These are phyloP conservation scores for Schizothorax lantsangensis DNA, from an alignment of 2,797 vertebrate species.

Conservation along the genomic window DNA sequence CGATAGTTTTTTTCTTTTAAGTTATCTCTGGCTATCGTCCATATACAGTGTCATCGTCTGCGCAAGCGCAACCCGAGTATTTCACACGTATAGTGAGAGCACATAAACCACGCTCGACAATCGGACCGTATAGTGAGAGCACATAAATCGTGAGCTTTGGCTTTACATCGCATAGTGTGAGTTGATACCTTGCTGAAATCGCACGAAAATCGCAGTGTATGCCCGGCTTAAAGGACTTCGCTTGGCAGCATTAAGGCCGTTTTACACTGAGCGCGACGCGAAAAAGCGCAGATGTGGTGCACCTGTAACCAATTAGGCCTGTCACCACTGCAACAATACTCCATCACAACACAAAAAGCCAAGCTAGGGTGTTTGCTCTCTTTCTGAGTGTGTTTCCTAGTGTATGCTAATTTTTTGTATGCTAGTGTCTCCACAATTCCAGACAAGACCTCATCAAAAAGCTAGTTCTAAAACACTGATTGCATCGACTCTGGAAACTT, in stretches of 20 bases:
- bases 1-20: too few relatives aligned
- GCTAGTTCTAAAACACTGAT: constrained; percentile 4
- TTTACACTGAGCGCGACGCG: too few relatives aligned
- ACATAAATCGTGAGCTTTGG: too few relatives aligned
- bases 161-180: too few relatives aligned
- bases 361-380: constrained; percentile 8
- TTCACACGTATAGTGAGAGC: too few relatives aligned
- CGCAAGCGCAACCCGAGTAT: too few relatives aligned
- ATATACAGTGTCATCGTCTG: too few relatives aligned
- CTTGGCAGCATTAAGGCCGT: not conserved
- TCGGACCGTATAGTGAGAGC: too few relatives aligned
- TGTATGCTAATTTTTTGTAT: constrained; percentile 1
- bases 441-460: constrained; percentile 7
- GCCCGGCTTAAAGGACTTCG: not conserved
- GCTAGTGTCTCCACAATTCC: not conserved
- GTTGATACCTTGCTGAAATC: too few relatives aligned
- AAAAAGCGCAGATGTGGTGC: not conserved
- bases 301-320: constrained; percentile 27
- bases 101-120: too few relatives aligned
- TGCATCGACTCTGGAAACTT: not conserved
- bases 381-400: not conserved
- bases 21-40: too few relatives aligned
- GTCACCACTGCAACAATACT: constrained; percentile 27
- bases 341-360: not conserved
- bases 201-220: too few relatives aligned